Percentiles rank a stretch among this genome's conserved stretches.
phyloP scores from a whole-genome alignment of 2,797 vertebrate species.

The Moxostoma hubbsi region DNA sequence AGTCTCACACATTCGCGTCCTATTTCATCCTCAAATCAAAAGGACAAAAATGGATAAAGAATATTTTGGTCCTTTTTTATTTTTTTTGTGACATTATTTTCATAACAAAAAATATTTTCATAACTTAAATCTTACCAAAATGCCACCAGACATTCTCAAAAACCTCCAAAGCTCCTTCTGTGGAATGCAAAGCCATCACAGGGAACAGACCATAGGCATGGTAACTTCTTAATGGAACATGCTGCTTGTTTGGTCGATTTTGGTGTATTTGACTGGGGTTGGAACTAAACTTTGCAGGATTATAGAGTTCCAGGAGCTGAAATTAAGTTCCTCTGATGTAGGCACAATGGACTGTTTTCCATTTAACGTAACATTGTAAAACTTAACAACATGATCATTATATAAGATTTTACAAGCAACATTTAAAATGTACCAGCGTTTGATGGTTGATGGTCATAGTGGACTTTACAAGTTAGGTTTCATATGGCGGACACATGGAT shows the following conservation, averaged over 20 bases:
- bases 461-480: slow-evolving; percentile 1
- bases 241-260: background rate
- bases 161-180: too few relatives aligned
- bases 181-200: too few relatives aligned
- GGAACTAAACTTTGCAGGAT: background rate
- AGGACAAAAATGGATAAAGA: too few relatives aligned
- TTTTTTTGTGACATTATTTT: too few relatives aligned
- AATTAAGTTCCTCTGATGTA: background rate
- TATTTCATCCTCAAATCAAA: too few relatives aligned
- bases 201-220: background rate
- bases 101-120: too few relatives aligned
- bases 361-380: slow-evolving; percentile 53
- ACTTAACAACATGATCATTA: slow-evolving; percentile 69
- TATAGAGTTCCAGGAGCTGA: slow-evolving; percentile 1
- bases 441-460: background rate
- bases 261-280: background rate
- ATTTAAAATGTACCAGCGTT: slow-evolving; percentile 7
- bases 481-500: slow-evolving; percentile 17
- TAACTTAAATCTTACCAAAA: too few relatives aligned
- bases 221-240: background rate
- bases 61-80: too few relatives aligned
- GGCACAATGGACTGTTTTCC: background rate
- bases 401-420: slow-evolving; percentile 64
- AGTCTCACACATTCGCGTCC: too few relatives aligned
- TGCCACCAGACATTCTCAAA: too few relatives aligned